Conservation (phyloP, 2,888 invertebrate species). For the Eilema caniola region DNA sequence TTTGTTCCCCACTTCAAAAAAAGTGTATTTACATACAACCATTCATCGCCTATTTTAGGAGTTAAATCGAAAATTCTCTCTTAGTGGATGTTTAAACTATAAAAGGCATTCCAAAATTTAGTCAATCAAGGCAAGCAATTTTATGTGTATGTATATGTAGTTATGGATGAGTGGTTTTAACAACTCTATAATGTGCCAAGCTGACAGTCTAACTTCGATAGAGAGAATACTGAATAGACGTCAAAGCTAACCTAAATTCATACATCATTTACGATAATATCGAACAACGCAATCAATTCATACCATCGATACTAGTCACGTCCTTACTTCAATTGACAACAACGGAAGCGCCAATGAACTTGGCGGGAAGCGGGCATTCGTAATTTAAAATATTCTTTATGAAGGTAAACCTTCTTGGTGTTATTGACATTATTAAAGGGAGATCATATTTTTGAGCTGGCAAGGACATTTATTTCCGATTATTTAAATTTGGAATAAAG, state of each 20-base stretch:
- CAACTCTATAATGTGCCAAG: background rate
- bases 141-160: background rate
- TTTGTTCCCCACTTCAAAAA: too few species aligned
- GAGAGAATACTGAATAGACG: background rate
- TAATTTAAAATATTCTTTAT: constrained; percentile 60
- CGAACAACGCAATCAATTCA: constrained; percentile 14
- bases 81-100: too few species aligned
- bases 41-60: too few species aligned
- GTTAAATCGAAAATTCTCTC: too few species aligned
- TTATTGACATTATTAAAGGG: constrained; percentile 50
- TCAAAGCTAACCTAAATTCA: background rate
- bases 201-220: background rate
- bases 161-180: background rate
- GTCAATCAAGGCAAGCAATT: too few species aligned
- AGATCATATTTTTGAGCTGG: constrained; percentile 34
- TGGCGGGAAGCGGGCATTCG: constrained; percentile 70
- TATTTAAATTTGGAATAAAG: constrained; percentile 9
- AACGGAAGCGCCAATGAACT: constrained; percentile 78
- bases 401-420: constrained; percentile 41
- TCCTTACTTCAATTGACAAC: constrained; percentile 61
- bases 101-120: too few species aligned
- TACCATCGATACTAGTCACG: constrained; percentile 30
- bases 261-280: background rate
- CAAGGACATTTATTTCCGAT: constrained; percentile 43
- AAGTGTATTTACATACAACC: too few species aligned